phyloP scores from a whole-genome alignment of 2,113 vertebrate genomes.

The Lepidiolamprologus cunningtoni region DNA sequence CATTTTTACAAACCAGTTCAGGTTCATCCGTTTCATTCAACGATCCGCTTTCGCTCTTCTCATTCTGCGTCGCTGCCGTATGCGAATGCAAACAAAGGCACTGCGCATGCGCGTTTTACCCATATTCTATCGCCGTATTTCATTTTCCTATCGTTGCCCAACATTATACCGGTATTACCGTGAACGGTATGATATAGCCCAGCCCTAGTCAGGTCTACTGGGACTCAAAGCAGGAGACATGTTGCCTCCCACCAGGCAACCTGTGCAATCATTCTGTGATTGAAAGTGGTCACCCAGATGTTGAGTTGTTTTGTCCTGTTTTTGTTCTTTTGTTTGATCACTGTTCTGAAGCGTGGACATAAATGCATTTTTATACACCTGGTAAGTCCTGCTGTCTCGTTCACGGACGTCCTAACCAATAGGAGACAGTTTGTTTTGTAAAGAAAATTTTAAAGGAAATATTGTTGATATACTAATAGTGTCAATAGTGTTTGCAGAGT shows the following conservation, averaged over 20 bases:
- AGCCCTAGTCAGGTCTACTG: neutral
- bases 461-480: neutral
- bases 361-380: neutral
- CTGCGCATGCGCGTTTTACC: no score
- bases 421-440: neutral
- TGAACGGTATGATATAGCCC: no score
- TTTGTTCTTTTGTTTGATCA: neutral
- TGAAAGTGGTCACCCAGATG: neutral
- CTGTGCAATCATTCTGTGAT: neutral
- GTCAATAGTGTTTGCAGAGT: rapidly evolving
- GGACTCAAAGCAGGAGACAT: neutral
- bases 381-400: neutral
- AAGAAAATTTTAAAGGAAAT: neutral
- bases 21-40: no score
- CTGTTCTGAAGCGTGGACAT: neutral
- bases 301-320: neutral
- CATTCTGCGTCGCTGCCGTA: no score
- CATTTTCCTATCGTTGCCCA: no score
- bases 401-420: neutral
- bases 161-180: no score
- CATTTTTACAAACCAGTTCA: no score
- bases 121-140: no score
- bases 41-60: rapidly evolving
- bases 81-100: no score
- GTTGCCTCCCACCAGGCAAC: neutral